Percentiles rank a stretch among this genome's conserved stretches.
Evolutionary conservation across 2,888 invertebrate genomes (phyloP).

Genomic region (Eupithecia dodoneata): DNA sequence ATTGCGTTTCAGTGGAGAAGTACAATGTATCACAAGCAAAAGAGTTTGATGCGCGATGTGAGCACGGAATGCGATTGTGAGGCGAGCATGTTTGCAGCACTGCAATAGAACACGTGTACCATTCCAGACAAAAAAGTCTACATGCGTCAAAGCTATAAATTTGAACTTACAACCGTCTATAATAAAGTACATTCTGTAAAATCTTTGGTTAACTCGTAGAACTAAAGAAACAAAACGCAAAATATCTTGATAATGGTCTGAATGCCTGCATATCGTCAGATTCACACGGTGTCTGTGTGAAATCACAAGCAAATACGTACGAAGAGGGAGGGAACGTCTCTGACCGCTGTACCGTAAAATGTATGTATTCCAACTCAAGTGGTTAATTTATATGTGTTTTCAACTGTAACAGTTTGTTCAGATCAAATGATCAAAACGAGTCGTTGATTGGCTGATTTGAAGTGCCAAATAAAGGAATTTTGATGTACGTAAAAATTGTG

Average conservation of each 20-base stretch:
- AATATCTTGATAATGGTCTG: background rate
- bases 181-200: background rate
- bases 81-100: conserved; percentile 48
- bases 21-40: conserved; percentile 44
- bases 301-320: conserved; percentile 18
- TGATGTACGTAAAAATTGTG: background rate
- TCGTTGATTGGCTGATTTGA: conserved; percentile 3
- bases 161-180: background rate
- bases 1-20: conserved; percentile 41
- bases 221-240: background rate
- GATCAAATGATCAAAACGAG: background rate
- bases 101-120: conserved; percentile 49
- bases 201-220: background rate
- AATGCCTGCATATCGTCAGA: background rate
- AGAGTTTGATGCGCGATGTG: conserved; percentile 40
- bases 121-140: conserved; percentile 44
- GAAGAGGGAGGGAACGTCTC: background rate
- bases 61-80: conserved; percentile 57
- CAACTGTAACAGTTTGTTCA: conserved; percentile 25
- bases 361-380: conserved; percentile 12
- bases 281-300: conserved; percentile 20
- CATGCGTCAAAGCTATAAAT: conserved; percentile 2
- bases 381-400: conserved; percentile 22
- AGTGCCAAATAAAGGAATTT: background rate
- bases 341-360: conserved; percentile 27